Evolutionary conservation across 2,113 vertebrate species (phyloP).

Genomic region (Solea senegalensis): DNA sequence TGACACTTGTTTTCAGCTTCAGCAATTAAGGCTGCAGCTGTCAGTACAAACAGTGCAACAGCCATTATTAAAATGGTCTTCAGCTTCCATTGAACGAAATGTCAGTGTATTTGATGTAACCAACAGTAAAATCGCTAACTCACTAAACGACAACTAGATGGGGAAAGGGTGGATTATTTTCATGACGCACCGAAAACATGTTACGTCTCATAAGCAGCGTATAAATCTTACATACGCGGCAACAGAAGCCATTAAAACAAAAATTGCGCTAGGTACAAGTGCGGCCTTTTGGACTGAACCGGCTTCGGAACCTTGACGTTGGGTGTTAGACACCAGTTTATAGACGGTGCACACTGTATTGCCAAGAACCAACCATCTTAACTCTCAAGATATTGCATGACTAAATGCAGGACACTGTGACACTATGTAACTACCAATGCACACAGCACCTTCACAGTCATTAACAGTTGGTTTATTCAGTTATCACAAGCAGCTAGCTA

Average conservation of each 20-base stretch:
- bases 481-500: slow-evolving; percentile 49
- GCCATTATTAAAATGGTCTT: background rate
- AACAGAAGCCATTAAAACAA: background rate
- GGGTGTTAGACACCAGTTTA: slow-evolving; percentile 20
- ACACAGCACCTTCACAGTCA: slow-evolving; percentile 28
- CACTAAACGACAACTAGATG: slow-evolving; percentile 4
- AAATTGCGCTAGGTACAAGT: slow-evolving; percentile 9
- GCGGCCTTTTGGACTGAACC: slow-evolving; percentile 46
- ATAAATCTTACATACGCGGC: background rate
- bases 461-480: slow-evolving; percentile 58
- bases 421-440: slow-evolving; percentile 18
- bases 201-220: background rate
- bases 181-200: slow-evolving; percentile 28
- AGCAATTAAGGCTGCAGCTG: slow-evolving; percentile 10
- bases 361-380: background rate
- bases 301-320: slow-evolving; percentile 31
- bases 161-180: slow-evolving; percentile 12
- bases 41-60: slow-evolving; percentile 5
- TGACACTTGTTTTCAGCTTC: slow-evolving; percentile 6
- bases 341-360: slow-evolving; percentile 11
- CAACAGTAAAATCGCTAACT: slow-evolving; percentile 11
- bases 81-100: slow-evolving; percentile 9
- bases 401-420: background rate
- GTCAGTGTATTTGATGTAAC: slow-evolving; percentile 6
- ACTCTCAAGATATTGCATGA: background rate